A percentile compares a stretch with the other conserved stretches of the same genome.
These are phyloP conservation scores for Achatina immaculata DNA, from an alignment of 1,140 invertebrate species.

Conservation along the genomic window DNA sequence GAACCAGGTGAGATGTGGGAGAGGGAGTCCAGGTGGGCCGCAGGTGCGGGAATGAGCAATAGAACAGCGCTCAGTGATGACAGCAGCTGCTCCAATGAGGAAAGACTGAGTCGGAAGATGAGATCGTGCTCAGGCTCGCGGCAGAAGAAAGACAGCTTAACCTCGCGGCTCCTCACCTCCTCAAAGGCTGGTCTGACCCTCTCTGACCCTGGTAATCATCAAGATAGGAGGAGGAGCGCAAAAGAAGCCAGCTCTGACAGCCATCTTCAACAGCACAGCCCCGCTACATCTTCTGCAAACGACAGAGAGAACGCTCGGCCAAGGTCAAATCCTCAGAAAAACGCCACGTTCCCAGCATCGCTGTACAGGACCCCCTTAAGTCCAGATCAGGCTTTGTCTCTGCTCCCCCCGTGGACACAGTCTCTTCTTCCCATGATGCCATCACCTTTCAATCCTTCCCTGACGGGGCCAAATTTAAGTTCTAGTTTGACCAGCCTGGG, in stretches of 20 bases:
- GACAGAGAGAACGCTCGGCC: background rate
- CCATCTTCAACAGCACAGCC: background rate
- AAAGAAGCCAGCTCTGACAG: background rate
- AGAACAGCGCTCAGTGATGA: conserved; percentile 4
- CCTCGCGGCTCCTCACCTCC: background rate
- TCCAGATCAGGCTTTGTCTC: background rate
- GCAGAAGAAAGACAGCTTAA: background rate
- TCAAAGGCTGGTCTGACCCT: background rate
- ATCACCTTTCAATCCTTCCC: conserved; percentile 4
- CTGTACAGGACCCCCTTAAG: background rate
- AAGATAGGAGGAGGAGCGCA: background rate
- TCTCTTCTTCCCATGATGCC: conserved; percentile 27
- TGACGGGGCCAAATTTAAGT: background rate
- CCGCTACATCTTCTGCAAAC: background rate
- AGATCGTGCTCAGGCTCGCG: background rate
- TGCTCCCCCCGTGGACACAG: conserved; percentile 12
- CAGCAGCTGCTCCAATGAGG: conserved; percentile 20
- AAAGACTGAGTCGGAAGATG: background rate
- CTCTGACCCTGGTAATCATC: background rate
- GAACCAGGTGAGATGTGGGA: conserved; percentile 27
- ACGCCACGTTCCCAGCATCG: background rate
- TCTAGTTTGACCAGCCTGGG: background rate
- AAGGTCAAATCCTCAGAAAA: background rate
- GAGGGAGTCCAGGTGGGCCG: conserved; percentile 13
- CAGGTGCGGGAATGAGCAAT: background rate